These are phyloP conservation scores for Paragorgia papillata DNA, from an alignment of 92 coral and sea anemone genomes.

Conservation along the genomic window DNA sequence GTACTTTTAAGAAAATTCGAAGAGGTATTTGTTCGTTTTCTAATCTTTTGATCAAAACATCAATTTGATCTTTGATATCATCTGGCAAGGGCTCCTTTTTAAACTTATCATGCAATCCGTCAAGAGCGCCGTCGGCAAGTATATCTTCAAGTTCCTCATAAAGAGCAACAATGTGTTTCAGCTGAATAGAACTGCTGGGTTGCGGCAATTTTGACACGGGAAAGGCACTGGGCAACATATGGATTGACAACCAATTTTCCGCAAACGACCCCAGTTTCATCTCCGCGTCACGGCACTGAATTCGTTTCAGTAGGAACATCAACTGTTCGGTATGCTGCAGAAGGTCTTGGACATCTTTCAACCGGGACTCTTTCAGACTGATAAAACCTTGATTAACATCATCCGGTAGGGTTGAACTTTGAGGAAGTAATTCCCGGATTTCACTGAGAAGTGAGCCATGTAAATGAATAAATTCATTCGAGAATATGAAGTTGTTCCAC, in stretches of 20 bases:
- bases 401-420: slow-evolving; percentile 60
- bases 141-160: slow-evolving; percentile 88
- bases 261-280: slow-evolving; percentile 66
- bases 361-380: slow-evolving; percentile 59
- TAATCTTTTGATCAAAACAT: slow-evolving; percentile 9
- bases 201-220: slow-evolving; percentile 73
- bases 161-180: slow-evolving; percentile 84
- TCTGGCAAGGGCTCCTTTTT: too few relatives aligned
- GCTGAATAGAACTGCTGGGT: slow-evolving; percentile 68
- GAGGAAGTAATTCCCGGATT: slow-evolving; percentile 69
- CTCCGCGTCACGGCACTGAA: slow-evolving; percentile 51
- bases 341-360: slow-evolving; percentile 72
- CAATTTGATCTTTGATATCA: too few relatives aligned
- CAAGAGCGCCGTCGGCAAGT: slow-evolving; percentile 78
- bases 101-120: slow-evolving; percentile 65
- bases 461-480: slow-evolving; percentile 87
- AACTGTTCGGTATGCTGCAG: slow-evolving; percentile 88
- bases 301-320: slow-evolving; percentile 85
- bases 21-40: slow-evolving; percentile 32
- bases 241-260: slow-evolving; percentile 69
- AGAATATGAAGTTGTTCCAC: slow-evolving; percentile 75
- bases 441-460: slow-evolving; percentile 77
- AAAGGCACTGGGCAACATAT: slow-evolving; percentile 69
- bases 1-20: slow-evolving; percentile 57
- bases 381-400: slow-evolving; percentile 62